Evolutionary conservation across 2,888 invertebrate species (phyloP).

Genomic region (Acanthococcus lagerstroemiae): DNA sequence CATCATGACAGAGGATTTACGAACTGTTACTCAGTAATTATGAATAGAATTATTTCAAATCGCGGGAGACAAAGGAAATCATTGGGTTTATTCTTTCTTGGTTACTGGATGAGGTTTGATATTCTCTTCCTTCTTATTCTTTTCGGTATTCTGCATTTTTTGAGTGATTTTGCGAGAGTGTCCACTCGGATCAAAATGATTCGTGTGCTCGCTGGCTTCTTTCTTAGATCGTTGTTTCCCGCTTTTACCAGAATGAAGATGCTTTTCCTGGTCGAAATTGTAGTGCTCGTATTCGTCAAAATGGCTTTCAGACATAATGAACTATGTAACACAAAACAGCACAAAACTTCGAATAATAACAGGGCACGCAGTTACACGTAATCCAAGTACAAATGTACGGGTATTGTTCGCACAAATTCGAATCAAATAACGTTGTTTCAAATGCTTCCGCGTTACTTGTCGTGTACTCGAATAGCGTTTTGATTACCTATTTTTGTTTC

Average conservation of each 20-base stretch:
- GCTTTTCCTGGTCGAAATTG: conserved; percentile 87
- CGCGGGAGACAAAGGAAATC: neutral
- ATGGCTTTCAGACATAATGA: conserved; percentile 65
- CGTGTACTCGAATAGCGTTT: too few relatives aligned
- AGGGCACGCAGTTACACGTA: neutral
- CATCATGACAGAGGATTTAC: neutral
- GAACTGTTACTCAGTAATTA: neutral
- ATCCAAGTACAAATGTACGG: too few relatives aligned
- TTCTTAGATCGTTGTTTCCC: conserved; percentile 85
- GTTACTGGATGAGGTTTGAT: conserved; percentile 40
- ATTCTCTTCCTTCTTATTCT: conserved; percentile 55
- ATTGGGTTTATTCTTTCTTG: conserved; percentile 30
- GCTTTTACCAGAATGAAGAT: conserved; percentile 73
- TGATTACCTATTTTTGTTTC: too few relatives aligned
- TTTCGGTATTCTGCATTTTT: conserved; percentile 73
- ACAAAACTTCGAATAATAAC: neutral
- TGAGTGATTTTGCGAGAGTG: conserved; percentile 85
- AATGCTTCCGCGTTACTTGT: too few relatives aligned
- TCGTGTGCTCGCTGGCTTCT: conserved; percentile 78
- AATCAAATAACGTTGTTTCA: too few relatives aligned
- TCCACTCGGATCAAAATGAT: conserved; percentile 83
- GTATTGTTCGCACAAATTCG: too few relatives aligned
- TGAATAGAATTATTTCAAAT: too few relatives aligned
- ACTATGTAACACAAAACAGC: neutral
- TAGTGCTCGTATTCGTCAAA: conserved; percentile 89